phyloP scores from a whole-genome alignment of 2,113 vertebrate genomes.

The Platichthys flesus region DNA sequence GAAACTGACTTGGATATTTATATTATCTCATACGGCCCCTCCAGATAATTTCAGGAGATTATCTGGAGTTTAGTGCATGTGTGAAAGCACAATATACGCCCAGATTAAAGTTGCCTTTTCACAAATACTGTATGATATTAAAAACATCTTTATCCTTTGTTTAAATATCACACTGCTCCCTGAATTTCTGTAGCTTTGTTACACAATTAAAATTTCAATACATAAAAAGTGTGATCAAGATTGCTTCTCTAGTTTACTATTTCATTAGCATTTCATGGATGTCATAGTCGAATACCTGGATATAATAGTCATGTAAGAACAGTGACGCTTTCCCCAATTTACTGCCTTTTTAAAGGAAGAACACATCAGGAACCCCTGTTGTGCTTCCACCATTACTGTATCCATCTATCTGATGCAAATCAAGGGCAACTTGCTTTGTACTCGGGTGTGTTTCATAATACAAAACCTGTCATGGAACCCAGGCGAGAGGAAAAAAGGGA shows the following conservation, averaged over 20 bases:
- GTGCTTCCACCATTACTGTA: slow-evolving; percentile 17
- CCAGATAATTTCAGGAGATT: too few relatives aligned
- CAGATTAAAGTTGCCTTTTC: too few relatives aligned
- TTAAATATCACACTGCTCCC: not conserved
- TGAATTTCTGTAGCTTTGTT: not conserved
- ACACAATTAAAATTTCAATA: too few relatives aligned
- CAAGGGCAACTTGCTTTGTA: slow-evolving; percentile 60
- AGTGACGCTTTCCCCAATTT: not conserved
- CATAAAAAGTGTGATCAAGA: not conserved
- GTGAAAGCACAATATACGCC: too few relatives aligned
- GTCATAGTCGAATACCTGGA: not conserved
- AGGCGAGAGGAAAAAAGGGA: slow-evolving; percentile 28
- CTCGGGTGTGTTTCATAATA: slow-evolving; percentile 57
- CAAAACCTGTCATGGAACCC: slow-evolving; percentile 60
- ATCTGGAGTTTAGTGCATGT: too few relatives aligned
- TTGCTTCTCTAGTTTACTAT: not conserved
- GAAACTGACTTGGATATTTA: too few relatives aligned
- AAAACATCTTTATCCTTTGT: not conserved
- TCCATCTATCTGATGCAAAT: slow-evolving; percentile 64
- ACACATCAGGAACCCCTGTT: slow-evolving; percentile 31
- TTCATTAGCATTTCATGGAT: not conserved
- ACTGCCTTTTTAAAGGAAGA: slow-evolving; percentile 4
- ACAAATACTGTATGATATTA: too few relatives aligned
- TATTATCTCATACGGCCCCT: too few relatives aligned
- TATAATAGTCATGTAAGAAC: too few relatives aligned